These are phyloP conservation scores for Hycleus phaleratus DNA, from an alignment of 1,140 invertebrate genomes.

Conservation along the genomic window DNA sequence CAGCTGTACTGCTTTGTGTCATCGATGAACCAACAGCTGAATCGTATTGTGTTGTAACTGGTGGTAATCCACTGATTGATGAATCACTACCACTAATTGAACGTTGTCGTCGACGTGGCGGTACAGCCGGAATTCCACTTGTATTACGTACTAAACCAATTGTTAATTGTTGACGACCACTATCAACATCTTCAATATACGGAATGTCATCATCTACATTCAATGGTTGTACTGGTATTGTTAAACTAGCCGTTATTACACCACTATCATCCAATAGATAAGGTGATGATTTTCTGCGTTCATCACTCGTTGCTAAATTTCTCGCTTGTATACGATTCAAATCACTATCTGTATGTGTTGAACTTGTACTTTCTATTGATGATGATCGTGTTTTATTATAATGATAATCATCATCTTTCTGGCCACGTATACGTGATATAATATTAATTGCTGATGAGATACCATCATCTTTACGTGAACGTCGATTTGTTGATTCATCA, in stretches of 20 bases:
- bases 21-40: slow-evolving; percentile 55
- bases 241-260: slow-evolving; percentile 73
- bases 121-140: slow-evolving; percentile 17
- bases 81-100: slow-evolving; percentile 45
- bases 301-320: slow-evolving; percentile 30
- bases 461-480: slow-evolving; percentile 23
- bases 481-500: slow-evolving; percentile 30
- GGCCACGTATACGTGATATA: slow-evolving; percentile 41
- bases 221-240: slow-evolving; percentile 55
- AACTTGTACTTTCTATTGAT: slow-evolving; percentile 35
- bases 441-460: slow-evolving; percentile 45
- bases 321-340: slow-evolving; percentile 31
- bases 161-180: slow-evolving; percentile 33
- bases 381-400: slow-evolving; percentile 31
- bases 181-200: slow-evolving; percentile 55
- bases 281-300: slow-evolving; percentile 46
- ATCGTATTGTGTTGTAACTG: slow-evolving; percentile 41
- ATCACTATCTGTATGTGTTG: slow-evolving; percentile 46
- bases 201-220: slow-evolving; percentile 62
- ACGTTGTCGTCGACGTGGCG: slow-evolving; percentile 35
- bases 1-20: slow-evolving; percentile 42
- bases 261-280: slow-evolving; percentile 46
- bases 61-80: slow-evolving; percentile 40
- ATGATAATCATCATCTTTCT: slow-evolving; percentile 29
- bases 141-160: slow-evolving; percentile 25